Percentiles rank a stretch among this genome's conserved stretches.
These are phyloP conservation scores for Cephalopachus bancanus DNA, from an alignment of 2,797 vertebrate species.

Conservation along the genomic window DNA sequence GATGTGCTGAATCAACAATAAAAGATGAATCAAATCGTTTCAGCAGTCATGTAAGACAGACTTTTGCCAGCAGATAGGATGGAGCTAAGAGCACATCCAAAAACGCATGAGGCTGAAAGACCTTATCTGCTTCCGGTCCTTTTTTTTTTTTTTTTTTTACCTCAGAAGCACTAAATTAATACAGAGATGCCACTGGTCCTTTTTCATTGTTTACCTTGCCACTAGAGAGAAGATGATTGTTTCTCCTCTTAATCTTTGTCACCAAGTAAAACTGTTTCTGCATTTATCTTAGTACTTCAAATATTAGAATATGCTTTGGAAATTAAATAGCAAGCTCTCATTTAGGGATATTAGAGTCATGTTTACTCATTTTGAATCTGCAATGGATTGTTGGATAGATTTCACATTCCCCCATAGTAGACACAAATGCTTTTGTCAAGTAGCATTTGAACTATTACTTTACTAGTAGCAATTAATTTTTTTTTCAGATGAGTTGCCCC, in stretches of 20 bases:
- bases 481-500: constrained; percentile 58
- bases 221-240: neutral
- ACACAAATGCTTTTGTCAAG: constrained; percentile 25
- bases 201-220: neutral
- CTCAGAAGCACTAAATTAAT: neutral
- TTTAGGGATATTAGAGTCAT: constrained; percentile 2
- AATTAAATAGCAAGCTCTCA: constrained; percentile 30
- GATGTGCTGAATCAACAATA: neutral
- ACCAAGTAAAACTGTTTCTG: neutral
- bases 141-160: neutral
- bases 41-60: neutral
- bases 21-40: neutral
- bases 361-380: constrained; percentile 37
- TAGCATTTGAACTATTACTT: constrained; percentile 37
- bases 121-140: neutral
- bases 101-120: neutral
- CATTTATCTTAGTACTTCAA: constrained; percentile 33
- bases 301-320: neutral
- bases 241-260: constrained; percentile 1
- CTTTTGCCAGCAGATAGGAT: neutral
- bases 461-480: constrained; percentile 68
- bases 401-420: constrained; percentile 52
- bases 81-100: neutral
- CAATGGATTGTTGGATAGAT: neutral
- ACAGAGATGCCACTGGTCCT: neutral